phyloP scores from a whole-genome alignment of 2,888 invertebrate species.

The Willowsia nigromaculata region DNA sequence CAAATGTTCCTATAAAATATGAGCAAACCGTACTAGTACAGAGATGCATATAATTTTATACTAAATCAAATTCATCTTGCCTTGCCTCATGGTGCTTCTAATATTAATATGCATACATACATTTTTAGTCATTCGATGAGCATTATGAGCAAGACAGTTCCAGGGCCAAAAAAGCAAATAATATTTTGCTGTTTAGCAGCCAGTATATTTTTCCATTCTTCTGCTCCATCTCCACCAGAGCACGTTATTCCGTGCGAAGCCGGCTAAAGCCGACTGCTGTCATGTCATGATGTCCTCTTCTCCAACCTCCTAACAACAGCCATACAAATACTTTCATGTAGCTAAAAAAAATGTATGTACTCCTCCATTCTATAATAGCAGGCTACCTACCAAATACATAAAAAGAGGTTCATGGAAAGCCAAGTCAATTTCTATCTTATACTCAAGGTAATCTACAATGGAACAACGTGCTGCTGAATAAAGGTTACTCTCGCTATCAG shows the following conservation, averaged over 20 bases:
- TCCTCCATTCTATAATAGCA: neutral
- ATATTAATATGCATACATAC: neutral
- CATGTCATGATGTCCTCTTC: constrained; percentile 23
- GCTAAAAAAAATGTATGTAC: neutral
- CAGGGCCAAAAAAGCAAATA: constrained; percentile 54
- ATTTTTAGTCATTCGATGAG: neutral
- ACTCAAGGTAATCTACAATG: neutral
- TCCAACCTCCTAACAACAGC: constrained; percentile 6
- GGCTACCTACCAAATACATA: neutral
- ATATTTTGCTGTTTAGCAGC: neutral
- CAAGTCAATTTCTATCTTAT: neutral
- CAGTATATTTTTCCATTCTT: constrained; percentile 18
- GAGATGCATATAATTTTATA: no score
- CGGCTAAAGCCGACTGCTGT: constrained; percentile 65
- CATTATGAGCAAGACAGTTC: constrained; percentile 50
- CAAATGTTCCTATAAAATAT: neutral
- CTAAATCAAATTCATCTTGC: neutral
- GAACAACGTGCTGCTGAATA: constrained; percentile 29
- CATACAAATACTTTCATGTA: constrained; percentile 13
- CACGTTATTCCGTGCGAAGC: constrained; percentile 49
- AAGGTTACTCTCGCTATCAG: constrained; percentile 4
- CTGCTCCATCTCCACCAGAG: neutral
- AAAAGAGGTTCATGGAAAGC: constrained; percentile 31
- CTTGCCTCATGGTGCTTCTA: neutral
- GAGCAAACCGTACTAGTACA: neutral